Evolutionary conservation across 2,113 vertebrate genomes (phyloP), one percentile per base, ranked within the genome.

Genomic region (Psophia crepitans): DNA sequence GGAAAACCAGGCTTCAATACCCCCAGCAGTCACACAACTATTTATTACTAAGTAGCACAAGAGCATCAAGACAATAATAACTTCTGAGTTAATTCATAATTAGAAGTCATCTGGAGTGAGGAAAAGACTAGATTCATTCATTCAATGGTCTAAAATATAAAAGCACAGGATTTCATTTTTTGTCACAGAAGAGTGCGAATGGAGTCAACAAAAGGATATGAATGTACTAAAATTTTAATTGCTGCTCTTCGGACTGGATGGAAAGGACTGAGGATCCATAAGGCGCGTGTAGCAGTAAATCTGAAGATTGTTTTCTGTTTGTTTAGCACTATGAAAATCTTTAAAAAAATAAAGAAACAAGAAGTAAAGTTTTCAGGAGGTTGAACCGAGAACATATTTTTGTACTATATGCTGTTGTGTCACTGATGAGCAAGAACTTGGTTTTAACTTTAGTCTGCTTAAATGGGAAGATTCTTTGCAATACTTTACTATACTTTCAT

Each of bases 301-400:
- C 99, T 98, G 98, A 99, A 99, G 98, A 99, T 99, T 93, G 98
- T 99, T 97, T 99, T 99, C 88, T 99, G 98, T 98, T 99, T 99
- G 98, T 99, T 99, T 96, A 99, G 91, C 92, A 99, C 99, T 98
- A 99, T 99, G 97, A 99, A 99, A 46, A 99, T 97, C 99, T 99
- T 98, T 82, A 82, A 74, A 80, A 30, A 86, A 89, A 88, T 2
- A 86, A 77, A 56, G 12, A 70, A 56, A 84, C 5, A 49, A 46
- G 6, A 64, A 51, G 12, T n/a, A 20, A 69, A 53, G 20, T 24
- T 54, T 30, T 61, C 56, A 61, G 12, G 16, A 70, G 51, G 21
- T 2, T 66, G 20, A 86, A 76, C 2, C 64, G 7, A 35, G 33
- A 80, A 27, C 2, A 8, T 30, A 32, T 30, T 68, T 73, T 66